Conservation (phyloP, 2,797 vertebrate genomes). For the Crocodylus rhombifer region DNA sequence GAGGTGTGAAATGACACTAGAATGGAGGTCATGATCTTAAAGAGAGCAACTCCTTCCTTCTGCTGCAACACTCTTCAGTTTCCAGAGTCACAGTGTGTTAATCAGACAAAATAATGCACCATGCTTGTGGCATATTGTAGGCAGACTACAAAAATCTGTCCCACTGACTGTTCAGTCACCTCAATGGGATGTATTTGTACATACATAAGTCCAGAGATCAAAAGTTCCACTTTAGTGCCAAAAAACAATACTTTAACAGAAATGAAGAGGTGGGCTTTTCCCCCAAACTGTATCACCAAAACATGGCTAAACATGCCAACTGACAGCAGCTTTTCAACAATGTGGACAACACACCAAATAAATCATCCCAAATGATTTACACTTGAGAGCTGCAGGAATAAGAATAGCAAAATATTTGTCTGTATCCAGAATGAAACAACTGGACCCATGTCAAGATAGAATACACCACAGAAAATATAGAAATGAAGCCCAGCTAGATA, state of each 20-base stretch:
- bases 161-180: constrained; percentile 25
- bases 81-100: constrained; percentile 34
- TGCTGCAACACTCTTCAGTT: not conserved
- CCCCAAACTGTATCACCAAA: not conserved
- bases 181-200: constrained; percentile 1
- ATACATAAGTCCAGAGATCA: constrained; percentile 44
- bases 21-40: constrained; percentile 73
- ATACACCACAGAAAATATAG: constrained; percentile 8
- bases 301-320: not conserved
- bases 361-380: constrained; percentile 33
- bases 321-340: constrained; percentile 34
- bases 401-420: not conserved
- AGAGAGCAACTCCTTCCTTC: constrained; percentile 45
- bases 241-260: not conserved
- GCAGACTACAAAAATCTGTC: constrained; percentile 53
- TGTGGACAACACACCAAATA: constrained; percentile 41
- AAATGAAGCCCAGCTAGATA: not conserved
- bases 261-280: not conserved
- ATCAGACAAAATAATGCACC: constrained; percentile 55
- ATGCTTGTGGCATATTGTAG: constrained; percentile 23
- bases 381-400: constrained; percentile 36
- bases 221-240: constrained; percentile 9
- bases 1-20: constrained; percentile 75
- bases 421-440: constrained; percentile 14
- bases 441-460: constrained; percentile 21